Percentiles rank a stretch among this genome's conserved stretches.
These are phyloP conservation scores for Sylvia borin DNA, from an alignment of 2,797 vertebrate species.

Conservation along the genomic window DNA sequence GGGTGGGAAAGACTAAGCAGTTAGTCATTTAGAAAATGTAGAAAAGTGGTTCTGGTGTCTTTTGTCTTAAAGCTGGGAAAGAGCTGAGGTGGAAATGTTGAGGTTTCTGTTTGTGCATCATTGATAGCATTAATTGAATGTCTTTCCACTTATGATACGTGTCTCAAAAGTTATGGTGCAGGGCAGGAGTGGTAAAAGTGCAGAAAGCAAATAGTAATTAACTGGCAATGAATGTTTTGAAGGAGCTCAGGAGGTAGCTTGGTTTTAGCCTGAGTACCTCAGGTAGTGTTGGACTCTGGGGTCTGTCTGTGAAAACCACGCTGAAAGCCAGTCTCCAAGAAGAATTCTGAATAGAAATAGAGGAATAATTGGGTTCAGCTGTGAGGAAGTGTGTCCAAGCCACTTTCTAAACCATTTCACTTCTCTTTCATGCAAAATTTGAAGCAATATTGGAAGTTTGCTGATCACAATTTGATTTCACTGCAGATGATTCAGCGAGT, in stretches of 20 bases:
- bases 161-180: background rate
- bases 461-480: constrained; percentile 11
- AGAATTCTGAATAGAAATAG: background rate
- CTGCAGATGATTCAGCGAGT: background rate
- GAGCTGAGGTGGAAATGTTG: background rate
- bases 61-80: too few species aligned
- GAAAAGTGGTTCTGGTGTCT: background rate
- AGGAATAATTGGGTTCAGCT: background rate
- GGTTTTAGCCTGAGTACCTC: background rate
- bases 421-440: background rate
- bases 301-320: background rate
- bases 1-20: background rate
- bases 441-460: background rate
- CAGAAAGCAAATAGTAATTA: background rate
- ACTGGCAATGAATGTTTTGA: background rate
- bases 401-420: background rate
- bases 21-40: background rate
- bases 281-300: background rate
- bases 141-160: background rate
- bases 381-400: background rate
- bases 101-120: background rate
- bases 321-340: background rate
- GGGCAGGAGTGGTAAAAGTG: background rate
- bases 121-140: background rate
- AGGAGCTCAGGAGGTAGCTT: background rate